Base-by-base conservation (phyloP, 2,888 invertebrate genomes). In the Eilema griseolum region DNA sequence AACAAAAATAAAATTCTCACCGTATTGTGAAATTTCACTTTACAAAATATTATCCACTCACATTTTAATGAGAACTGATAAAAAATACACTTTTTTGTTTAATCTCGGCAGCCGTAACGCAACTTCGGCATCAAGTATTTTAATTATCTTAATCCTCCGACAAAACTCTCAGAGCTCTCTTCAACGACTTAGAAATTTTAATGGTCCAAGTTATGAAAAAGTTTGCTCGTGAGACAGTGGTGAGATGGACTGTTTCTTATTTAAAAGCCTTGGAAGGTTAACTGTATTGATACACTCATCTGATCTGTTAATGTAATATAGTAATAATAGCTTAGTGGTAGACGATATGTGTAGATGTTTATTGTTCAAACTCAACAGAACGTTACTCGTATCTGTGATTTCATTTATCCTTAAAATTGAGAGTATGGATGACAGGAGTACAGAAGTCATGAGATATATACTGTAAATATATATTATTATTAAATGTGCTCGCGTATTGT, bases 121-220 rank as follows among this genome's bases (percentile, higher is more conserved):
- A 87, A 89, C 88, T 89, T 89, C 78, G 80, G 84, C 83, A 86
- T 88, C 85, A 88, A 90, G 89, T 89, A 89, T 90, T 91, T 90
- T 91, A 91, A 91, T 91, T 90, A 91, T 89, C 88, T 89, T 90
- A 90, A 91, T 90, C 89, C 81, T 76, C 78, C 78, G 75, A 80
- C 83, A 78, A 88, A 89, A 89, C 87, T 89, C 85, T 77, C 74
- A 81, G 80, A 80, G 80, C 82, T 80, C 76, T 79, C 79, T 77
- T 72, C 70, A 70, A 78, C 82, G 85, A 86, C 88, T 89, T 86
- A 84, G 84, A 87, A 83, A 84, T 84, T 83, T 84, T 71, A 74
- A 73, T 78, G 86, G 81, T 74, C 61, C 75, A 88, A 87, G 83
- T 79, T 71, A 81, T 70, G 75, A 81, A 75, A 61, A 78, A 61